phyloP scores from a whole-genome alignment of 2,888 invertebrate genomes.

The Ellobium chinense region DNA sequence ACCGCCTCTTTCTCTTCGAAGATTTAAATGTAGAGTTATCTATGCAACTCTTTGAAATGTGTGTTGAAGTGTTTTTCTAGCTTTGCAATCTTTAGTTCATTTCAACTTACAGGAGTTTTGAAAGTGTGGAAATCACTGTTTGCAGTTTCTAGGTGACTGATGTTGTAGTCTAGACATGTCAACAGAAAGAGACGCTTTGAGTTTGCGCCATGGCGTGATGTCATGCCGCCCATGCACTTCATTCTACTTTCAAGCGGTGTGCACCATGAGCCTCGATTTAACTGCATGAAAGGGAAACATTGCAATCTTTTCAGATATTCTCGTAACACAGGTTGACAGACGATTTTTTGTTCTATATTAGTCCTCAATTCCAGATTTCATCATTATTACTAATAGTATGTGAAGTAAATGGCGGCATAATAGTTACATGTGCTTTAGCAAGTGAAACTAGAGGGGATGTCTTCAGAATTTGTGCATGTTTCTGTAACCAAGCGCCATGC shows the following conservation, averaged over 20 bases:
- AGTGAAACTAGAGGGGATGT: not conserved
- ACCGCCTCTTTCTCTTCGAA: constrained; percentile 19
- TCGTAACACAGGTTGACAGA: too few species aligned
- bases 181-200: constrained; percentile 25
- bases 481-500: constrained; percentile 3
- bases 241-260: constrained; percentile 10
- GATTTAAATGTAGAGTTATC: not conserved
- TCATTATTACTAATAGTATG: too few species aligned
- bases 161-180: constrained; percentile 26
- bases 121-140: not conserved
- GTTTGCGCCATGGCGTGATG: constrained; percentile 34
- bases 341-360: too few species aligned
- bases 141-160: not conserved
- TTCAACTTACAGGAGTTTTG: not conserved
- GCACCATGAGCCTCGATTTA: constrained; percentile 22
- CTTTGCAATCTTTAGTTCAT: not conserved
- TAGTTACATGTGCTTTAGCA: not conserved
- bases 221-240: constrained; percentile 23
- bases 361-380: too few species aligned
- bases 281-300: too few species aligned
- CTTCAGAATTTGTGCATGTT: not conserved
- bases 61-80: not conserved
- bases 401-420: not conserved
- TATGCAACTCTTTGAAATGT: constrained; percentile 1
- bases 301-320: too few species aligned